phyloP scores from a whole-genome alignment of 2,797 vertebrate genomes.

The Pseudochirops corinnae region DNA sequence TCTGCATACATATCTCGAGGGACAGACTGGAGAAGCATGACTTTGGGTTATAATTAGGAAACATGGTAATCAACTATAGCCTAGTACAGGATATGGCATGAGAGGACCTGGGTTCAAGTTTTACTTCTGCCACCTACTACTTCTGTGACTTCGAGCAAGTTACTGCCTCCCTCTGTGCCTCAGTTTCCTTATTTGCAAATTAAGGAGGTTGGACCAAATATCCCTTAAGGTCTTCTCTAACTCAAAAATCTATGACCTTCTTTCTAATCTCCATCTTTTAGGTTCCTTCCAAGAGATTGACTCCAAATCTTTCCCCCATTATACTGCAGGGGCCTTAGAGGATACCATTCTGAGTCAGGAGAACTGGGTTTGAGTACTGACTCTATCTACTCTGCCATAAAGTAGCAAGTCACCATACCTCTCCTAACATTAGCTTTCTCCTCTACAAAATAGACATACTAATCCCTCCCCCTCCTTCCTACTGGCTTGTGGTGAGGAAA shows the following conservation, averaged over 20 bases:
- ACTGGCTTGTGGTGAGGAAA: not conserved
- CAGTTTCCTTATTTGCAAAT: not conserved
- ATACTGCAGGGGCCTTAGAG: constrained; percentile 7
- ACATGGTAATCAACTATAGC: not conserved
- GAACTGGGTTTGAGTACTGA: not conserved
- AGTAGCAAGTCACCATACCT: not conserved
- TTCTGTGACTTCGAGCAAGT: not conserved
- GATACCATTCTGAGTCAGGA: not conserved
- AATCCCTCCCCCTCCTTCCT: not conserved
- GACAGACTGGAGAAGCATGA: not conserved
- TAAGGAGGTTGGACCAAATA: not conserved
- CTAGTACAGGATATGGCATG: not conserved
- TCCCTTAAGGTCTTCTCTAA: not conserved
- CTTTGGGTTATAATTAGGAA: not conserved
- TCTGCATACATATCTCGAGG: not conserved
- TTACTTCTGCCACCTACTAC: not conserved
- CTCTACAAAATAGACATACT: not conserved
- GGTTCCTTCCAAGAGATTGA: not conserved
- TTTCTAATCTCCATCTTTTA: not conserved
- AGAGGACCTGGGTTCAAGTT: not conserved
- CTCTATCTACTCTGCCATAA: not conserved
- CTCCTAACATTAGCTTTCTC: not conserved
- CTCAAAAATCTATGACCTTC: not conserved
- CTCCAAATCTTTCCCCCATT: constrained; percentile 19
- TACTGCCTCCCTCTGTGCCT: not conserved